Evolutionary conservation across 2,797 vertebrate genomes (phyloP), one percentile per base, ranked within the genome.

Genomic region (Chaetophractus vellerosus): DNA sequence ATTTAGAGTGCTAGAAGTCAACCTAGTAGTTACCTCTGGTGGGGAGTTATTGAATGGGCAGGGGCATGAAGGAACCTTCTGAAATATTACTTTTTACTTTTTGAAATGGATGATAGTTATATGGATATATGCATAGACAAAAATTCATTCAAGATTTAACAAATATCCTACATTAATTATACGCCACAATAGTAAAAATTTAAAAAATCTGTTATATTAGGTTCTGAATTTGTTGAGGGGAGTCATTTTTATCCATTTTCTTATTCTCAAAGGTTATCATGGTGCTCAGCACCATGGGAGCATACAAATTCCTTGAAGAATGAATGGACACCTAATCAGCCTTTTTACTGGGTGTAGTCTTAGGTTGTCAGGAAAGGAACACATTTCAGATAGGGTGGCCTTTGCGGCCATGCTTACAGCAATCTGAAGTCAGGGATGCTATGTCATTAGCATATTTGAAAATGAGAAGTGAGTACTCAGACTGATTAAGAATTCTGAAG

Each of bases 401-500:
- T 45, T 75, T 50, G 64, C 63, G 81, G 10, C 21, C 90, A 74
- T 57, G 90, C 31, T 92, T 89, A 72, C 6, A 92, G 28, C 23
- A 68, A 88, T 88, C 72, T 68, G 38, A 59, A 93, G 31, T 63
- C 11, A 48, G 57, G 57, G n/a, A 48, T 28, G 21, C 3, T 5
- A 36, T 36, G 41, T 33, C 57, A 36, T 31, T 64, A 66, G n/a
- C 45, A 75, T 79, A 66, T 71, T 68, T 71, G 16, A 14, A 89
- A 50, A 81, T 69, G 28, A 87, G 16, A 80, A 36, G 3, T 86
- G 59, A 89, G 66, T 36, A 64, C 9, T 5, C 3, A 57, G 21
- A 41, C 33, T 55, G 68, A 95, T 79, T 89, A 94, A 81, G 31
- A 91, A 91, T 92, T 96, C 84, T 59, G 28, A 93, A 57, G 1